Evolutionary conservation across 1,140 invertebrate species (phyloP).

Genomic region (Diploscapter pachys): DNA sequence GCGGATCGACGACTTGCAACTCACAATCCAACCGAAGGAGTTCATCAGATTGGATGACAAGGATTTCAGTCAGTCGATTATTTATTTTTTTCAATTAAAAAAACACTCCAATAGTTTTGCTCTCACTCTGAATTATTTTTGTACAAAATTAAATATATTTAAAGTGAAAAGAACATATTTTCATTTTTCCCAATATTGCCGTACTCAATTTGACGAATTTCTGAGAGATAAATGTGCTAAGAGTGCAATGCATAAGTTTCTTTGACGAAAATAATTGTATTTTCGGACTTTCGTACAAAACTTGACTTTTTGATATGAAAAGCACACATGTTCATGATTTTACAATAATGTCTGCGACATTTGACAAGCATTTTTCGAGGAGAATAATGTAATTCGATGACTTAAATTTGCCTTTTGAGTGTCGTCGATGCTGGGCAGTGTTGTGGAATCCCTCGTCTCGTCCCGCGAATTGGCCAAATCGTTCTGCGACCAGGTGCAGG

Average conservation of each 20-base stretch:
- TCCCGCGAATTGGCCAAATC: conserved; percentile 24
- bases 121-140: too few species aligned
- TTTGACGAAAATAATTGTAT: too few species aligned
- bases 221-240: too few species aligned
- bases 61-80: conserved; percentile 16
- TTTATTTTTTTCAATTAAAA: neutral
- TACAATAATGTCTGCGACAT: neutral
- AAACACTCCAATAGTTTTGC: neutral
- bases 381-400: conserved; percentile 16
- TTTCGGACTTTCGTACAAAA: too few species aligned
- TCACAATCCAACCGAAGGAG: conserved; percentile 20
- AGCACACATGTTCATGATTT: neutral
- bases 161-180: too few species aligned
- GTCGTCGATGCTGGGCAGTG: conserved; percentile 27
- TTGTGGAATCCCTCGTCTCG: conserved; percentile 19
- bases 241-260: too few species aligned
- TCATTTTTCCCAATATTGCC: too few species aligned
- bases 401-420: too few species aligned
- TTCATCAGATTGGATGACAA: conserved; percentile 14
- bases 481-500: conserved; percentile 25
- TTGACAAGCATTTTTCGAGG: conserved; percentile 23
- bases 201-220: too few species aligned
- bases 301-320: neutral
- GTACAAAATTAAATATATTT: too few species aligned
- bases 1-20: conserved; percentile 24